Base-by-base conservation (phyloP, 2,797 vertebrate genomes). In the Pseudomugil gertrudae region DNA sequence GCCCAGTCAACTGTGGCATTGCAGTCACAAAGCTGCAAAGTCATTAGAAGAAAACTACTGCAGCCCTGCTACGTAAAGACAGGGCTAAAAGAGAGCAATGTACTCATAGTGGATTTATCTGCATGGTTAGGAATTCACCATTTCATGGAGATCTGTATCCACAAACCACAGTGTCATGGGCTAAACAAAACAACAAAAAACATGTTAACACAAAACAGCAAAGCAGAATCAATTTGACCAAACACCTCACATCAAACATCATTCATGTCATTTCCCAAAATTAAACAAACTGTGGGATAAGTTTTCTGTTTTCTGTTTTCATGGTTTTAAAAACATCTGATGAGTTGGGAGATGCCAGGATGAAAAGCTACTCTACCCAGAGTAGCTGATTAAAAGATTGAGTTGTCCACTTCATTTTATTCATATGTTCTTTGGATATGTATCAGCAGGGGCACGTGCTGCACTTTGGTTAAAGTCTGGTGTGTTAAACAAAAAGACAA, bases 381-480 rank as follows among this genome's bases (percentile, higher is more conserved):
- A 84, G 79, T 53, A 69, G 78, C 74, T 80, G 58, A 76, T 80
- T 74, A 80, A 75, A 86, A 77, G 80, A 87, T 84, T 85, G 81
- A 88, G 78, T 76, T 36, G 48, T 81, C 74, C 84, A 78, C 79
- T 87, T 67, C 69, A 52, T 74, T 81, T 73, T 69, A 57, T 84
- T 83, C 36, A 47, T 72, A 58, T 71, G 76, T 36, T 76, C 74
- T 75, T 80, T 85, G 78, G 64, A 75, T 84, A 82, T 81, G 50
- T 59, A 68, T 77, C 68, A 17, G 58, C 69, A 57, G 70, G 55
- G 67, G 72, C 79, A 74, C 57, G 74, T 68, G 58, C 60, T 81
- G 73, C 86, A 85, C 82, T 87, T 90, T 84, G 84, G 89, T 87
- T 84, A 87, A 83, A 73, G 70, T 80, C 71, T 77, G 72, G 57